These are phyloP conservation scores for Psettodes erumei DNA, from an alignment of 2,113 vertebrate species.

Conservation along the genomic window DNA sequence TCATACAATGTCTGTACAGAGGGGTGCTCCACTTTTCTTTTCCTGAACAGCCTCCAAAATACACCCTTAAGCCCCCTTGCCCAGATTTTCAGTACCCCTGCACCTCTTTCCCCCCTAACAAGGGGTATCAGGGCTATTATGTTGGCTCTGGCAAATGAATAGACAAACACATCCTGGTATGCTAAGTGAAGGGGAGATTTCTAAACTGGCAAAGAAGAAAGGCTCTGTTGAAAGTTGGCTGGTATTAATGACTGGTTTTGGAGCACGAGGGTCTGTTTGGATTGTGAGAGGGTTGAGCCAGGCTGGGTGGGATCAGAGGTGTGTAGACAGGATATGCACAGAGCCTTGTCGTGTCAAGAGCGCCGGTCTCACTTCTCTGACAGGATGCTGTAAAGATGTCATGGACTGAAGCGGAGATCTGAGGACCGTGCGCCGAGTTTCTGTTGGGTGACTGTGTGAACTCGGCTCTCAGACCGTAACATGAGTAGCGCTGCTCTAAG, in stretches of 20 bases:
- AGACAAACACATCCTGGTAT: slow-evolving; percentile 67
- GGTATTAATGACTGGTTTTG: slow-evolving; percentile 70
- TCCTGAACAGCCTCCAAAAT: slow-evolving; percentile 81
- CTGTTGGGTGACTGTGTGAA: slow-evolving; percentile 59
- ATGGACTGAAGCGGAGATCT: slow-evolving; percentile 46
- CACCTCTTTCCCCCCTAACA: slow-evolving; percentile 45
- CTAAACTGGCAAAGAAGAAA: slow-evolving; percentile 52
- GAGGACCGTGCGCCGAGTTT: slow-evolving; percentile 45
- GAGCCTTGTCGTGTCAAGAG: slow-evolving; percentile 54
- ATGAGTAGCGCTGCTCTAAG: slow-evolving; percentile 42
- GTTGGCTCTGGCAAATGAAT: slow-evolving; percentile 68
- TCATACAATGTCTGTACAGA: slow-evolving; percentile 71
- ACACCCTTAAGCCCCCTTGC: slow-evolving; percentile 68
- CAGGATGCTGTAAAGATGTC: slow-evolving; percentile 72
- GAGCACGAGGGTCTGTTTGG: slow-evolving; percentile 62
- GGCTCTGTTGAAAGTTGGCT: slow-evolving; percentile 57
- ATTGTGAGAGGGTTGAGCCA: slow-evolving; percentile 46
- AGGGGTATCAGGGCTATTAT: slow-evolving; percentile 72
- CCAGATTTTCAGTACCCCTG: slow-evolving; percentile 57
- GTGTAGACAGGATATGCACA: slow-evolving; percentile 56
- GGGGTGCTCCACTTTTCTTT: slow-evolving; percentile 78
- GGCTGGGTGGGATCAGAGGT: slow-evolving; percentile 60
- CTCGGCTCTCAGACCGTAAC: slow-evolving; percentile 46
- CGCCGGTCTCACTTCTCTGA: slow-evolving; percentile 44
- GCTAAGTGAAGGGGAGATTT: slow-evolving; percentile 63